Base-by-base conservation (phyloP, 2,888 invertebrate species). In the Hermaeophaga mercurialis region DNA sequence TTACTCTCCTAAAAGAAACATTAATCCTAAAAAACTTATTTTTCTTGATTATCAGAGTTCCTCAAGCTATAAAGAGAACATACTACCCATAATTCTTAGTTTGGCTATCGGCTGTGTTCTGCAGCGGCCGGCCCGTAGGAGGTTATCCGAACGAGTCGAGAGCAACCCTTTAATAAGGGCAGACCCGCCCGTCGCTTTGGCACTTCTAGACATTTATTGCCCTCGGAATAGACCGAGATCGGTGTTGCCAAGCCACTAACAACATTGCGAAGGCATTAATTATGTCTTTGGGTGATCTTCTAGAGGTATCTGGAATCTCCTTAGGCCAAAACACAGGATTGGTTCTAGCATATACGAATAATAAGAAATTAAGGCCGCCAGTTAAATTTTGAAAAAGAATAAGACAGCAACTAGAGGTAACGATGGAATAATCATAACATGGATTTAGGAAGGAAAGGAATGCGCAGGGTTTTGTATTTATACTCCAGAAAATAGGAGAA, bases 121-220 rank as follows among this genome's bases (percentile, higher is more conserved):
- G 28, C 15, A 28, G 7, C 19, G 44, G 45, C n/a, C 19, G 43
- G 44, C 28, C 26, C 12, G 19, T 33, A 34, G 11, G 5, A n/a
- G 34, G 19, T 17, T 14, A 17, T 14, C 17, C 17, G 39, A 11
- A 19, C 22, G 12, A 19, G 22, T 9, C 56, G 31, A 39, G 31
- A 44, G 50, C 38, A 49, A 44, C 56, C 55, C 53, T 53, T 44
- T 47, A 57, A 57, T 53, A 24, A 19, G 38, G 49, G 41, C 19
- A 5, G 31, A 24, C 18, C 45, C 44, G 53, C 58, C 58, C 49
- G 54, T 53, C 53, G 38, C 47, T 55, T 58, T 57, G 61, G 56
- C 61, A 61, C 58, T 49, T 56, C 33, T 11, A 58, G 61, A 61
- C 61, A 54, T 61, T 58, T 58, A 61, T 61, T 56, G 57, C 58